Evolutionary conservation across 2,113 vertebrate genomes (phyloP).

Genomic region (Caranx melampygus): DNA sequence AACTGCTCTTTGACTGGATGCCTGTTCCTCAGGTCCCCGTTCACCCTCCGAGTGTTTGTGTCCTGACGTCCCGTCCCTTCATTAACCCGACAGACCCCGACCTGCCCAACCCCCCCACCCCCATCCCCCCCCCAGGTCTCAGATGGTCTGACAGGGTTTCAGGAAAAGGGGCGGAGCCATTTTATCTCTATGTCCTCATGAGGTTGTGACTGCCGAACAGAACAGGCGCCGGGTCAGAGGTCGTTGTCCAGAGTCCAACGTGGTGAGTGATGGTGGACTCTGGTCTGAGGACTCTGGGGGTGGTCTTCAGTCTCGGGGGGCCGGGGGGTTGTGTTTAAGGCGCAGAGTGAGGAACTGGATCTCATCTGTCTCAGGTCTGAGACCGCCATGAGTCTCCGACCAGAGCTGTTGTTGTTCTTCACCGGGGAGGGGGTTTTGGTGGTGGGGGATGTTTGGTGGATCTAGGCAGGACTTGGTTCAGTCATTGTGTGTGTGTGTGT

Average conservation of each 20-base stretch:
- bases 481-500: constrained; percentile 11
- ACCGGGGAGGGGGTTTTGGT: background rate
- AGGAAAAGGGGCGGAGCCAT: constrained; percentile 21
- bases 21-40: background rate
- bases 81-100: constrained; percentile 43
- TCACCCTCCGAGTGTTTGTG: background rate
- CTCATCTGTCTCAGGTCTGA: background rate
- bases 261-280: background rate
- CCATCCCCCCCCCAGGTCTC: background rate
- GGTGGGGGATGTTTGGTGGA: background rate
- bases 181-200: background rate
- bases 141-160: constrained; percentile 36
- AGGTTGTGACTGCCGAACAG: too few species aligned
- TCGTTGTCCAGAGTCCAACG: too few species aligned
- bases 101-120: background rate
- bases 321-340: constrained; percentile 36
- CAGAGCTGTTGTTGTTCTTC: constrained; percentile 7
- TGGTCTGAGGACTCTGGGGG: background rate
- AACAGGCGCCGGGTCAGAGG: too few species aligned
- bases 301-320: background rate
- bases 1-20: constrained; percentile 21
- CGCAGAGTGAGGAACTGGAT: background rate
- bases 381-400: background rate
- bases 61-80: constrained; percentile 45
- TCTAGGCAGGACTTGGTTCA: constrained; percentile 11